Conservation (phyloP, 2,113 vertebrate genomes). For the Morone saxatilis region DNA sequence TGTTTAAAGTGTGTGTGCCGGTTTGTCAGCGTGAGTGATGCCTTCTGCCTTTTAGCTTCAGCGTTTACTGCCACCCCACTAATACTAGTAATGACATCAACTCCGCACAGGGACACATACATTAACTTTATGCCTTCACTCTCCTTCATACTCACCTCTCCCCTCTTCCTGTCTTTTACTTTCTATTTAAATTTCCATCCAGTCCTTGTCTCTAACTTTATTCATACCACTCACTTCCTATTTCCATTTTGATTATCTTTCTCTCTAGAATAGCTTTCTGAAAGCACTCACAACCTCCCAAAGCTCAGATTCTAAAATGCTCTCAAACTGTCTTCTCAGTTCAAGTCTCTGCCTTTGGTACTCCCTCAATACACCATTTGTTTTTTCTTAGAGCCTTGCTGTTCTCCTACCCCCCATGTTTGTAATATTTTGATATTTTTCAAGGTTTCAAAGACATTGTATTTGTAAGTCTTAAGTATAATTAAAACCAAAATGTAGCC, state of each 20-base stretch:
- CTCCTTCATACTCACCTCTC: constrained; percentile 25
- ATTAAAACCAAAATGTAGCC: background rate
- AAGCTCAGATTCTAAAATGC: constrained; percentile 37
- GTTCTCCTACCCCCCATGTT: background rate
- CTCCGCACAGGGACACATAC: constrained; percentile 13
- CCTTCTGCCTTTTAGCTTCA: constrained; percentile 33
- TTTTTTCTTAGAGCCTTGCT: constrained; percentile 6
- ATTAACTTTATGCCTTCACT: constrained; percentile 19
- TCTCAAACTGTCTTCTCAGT: constrained; percentile 52
- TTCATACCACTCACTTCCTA: constrained; percentile 31
- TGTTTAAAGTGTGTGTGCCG: constrained; percentile 12
- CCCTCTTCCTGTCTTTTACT: background rate
- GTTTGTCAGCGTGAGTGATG: constrained; percentile 52
- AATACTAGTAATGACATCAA: constrained; percentile 54
- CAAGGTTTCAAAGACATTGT: background rate
- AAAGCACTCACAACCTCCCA: constrained; percentile 31
- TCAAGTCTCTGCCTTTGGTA: constrained; percentile 39
- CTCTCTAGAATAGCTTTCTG: constrained; percentile 24
- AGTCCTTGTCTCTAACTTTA: constrained; percentile 1
- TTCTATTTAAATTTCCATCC: constrained; percentile 3
- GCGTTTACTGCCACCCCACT: constrained; percentile 34
- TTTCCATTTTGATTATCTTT: constrained; percentile 49
- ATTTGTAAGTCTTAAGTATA: too few species aligned
- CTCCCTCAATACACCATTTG: background rate
- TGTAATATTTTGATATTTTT: background rate